A percentile compares a stretch with the other conserved stretches of the same genome.
Conservation (phyloP, 2,797 vertebrate genomes). For the Acomys russatus region DNA sequence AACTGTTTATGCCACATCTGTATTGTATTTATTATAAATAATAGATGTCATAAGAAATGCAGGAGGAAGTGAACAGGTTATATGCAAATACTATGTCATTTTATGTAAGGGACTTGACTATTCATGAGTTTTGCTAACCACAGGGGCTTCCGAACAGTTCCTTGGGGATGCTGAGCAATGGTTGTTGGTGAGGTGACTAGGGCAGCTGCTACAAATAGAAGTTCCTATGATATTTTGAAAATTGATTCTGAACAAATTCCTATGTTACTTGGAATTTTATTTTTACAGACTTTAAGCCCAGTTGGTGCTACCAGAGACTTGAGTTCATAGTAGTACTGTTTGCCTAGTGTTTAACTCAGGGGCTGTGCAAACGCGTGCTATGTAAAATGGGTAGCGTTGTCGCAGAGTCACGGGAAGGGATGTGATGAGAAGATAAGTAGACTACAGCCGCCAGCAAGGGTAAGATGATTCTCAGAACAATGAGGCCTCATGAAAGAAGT, state of each 20-base stretch:
- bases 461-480: neutral
- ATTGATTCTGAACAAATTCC: constrained; percentile 5
- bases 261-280: neutral
- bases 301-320: neutral
- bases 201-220: neutral
- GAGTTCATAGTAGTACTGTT: neutral
- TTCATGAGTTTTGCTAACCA: neutral
- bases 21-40: neutral
- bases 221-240: neutral
- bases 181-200: neutral
- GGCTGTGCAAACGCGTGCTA: neutral
- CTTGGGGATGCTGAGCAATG: neutral
- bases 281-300: neutral
- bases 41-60: neutral
- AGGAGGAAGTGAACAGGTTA: neutral
- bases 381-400: neutral
- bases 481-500: neutral
- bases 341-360: neutral
- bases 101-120: neutral
- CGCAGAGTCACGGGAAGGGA: neutral
- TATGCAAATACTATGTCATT: neutral
- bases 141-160: neutral
- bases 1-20: neutral
- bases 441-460: neutral
- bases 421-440: neutral